Percentiles rank a stretch among this genome's conserved stretches.
Conservation (phyloP, 2,888 invertebrate species). For the Agrypnus murinus region DNA sequence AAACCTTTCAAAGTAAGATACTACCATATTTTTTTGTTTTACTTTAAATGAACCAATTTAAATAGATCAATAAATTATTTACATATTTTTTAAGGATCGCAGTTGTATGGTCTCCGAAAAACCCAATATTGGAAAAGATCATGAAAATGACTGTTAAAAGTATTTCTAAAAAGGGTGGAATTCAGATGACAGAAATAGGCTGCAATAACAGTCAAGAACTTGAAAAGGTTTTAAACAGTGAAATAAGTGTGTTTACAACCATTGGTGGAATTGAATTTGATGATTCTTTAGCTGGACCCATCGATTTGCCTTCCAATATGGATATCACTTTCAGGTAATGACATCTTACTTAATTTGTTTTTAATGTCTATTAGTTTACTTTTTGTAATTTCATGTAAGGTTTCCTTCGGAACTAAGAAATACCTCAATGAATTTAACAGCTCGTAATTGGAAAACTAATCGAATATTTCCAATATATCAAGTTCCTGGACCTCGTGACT, state of each 20-base stretch:
- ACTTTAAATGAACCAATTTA: too few relatives aligned
- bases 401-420: constrained; percentile 79
- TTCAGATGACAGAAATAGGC: constrained; percentile 1
- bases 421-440: constrained; percentile 35
- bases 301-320: constrained; percentile 71
- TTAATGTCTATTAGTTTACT: not conserved
- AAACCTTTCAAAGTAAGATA: constrained; percentile 20
- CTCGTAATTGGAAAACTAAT: constrained; percentile 79
- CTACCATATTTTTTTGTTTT: not conserved
- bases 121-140: constrained; percentile 31
- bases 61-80: not conserved
- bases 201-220: constrained; percentile 19
- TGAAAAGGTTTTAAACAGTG: constrained; percentile 33
- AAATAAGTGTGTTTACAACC: constrained; percentile 54
- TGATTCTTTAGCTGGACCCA: constrained; percentile 71
- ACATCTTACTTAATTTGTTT: not conserved
- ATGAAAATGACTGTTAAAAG: constrained; percentile 18
- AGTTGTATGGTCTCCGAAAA: constrained; percentile 38
- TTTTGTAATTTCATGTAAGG: constrained; percentile 50
- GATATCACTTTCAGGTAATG: constrained; percentile 73
- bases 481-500: constrained; percentile 57
- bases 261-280: constrained; percentile 78
- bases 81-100: constrained; percentile 1
- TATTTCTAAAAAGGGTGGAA: constrained; percentile 23
- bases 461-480: constrained; percentile 70